Conservation (phyloP, 2,113 vertebrate species). For the Tragelaphus imberbis region DNA sequence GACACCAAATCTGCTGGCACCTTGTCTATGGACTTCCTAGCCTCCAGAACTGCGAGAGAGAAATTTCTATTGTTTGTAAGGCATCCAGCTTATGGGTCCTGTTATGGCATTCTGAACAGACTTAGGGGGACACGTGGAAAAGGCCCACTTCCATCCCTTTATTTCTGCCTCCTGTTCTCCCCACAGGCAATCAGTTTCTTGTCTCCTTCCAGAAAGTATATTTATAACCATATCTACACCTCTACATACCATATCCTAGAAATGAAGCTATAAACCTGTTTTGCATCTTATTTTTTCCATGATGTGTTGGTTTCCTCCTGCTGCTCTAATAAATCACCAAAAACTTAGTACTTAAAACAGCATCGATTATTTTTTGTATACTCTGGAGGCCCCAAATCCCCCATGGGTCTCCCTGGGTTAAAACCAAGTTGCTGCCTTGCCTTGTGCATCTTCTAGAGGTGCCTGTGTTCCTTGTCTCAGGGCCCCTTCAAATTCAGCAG, state of each 20-base stretch:
- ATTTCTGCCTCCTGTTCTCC: not conserved
- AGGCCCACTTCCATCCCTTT: not conserved
- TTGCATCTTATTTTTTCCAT: not conserved
- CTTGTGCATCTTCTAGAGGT: not conserved
- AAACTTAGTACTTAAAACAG: not conserved
- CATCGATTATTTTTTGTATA: not conserved
- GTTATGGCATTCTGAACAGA: not conserved
- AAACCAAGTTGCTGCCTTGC: not conserved
- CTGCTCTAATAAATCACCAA: not conserved
- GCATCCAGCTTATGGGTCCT: not conserved
- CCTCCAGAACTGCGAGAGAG: not conserved
- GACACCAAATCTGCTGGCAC: not conserved
- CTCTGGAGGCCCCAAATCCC: not conserved
- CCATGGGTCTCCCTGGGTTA: not conserved
- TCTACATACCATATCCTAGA: not conserved
- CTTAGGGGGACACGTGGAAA: not conserved
- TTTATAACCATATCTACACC: not conserved
- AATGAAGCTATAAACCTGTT: not conserved
- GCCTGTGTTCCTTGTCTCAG: accelerated
- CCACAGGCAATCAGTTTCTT: not conserved
- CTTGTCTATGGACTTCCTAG: not conserved
- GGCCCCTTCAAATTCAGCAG: not conserved
- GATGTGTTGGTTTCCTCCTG: not conserved
- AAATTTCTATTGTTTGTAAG: not conserved
- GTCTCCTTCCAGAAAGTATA: not conserved